Evolutionary conservation across 2,888 invertebrate genomes (phyloP), one percentile per base, ranked within the genome.

Genomic region (Coleophora flavipennella): DNA sequence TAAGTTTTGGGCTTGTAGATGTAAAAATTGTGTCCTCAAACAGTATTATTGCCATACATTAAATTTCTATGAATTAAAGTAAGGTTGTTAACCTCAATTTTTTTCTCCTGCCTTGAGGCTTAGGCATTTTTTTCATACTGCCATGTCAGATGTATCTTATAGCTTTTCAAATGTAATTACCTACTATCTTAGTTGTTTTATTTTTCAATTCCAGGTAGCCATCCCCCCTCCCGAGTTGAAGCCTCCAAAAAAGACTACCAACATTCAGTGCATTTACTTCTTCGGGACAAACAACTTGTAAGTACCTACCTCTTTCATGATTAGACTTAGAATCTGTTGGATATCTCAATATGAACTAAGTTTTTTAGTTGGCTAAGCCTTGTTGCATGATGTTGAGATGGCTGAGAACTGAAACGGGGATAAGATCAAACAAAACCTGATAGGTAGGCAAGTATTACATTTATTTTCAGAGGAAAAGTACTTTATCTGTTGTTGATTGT

Each of bases 241-340:
- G 65, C 91, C 91, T 13, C 87, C 90, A 13, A 91, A 90, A 59
- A 94, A 93, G 68, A 91, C 92, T 51, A 87, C 60, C 31, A 89
- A 90, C 44, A 69, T 89, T 36, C 92, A 92, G 63, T 96, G 95
- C 81, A 93, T 97, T 50, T 96, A 91, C 80, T 97, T 97, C 86
- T 97, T 95, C 78, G 97, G 97, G 41, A 91, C 94, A n/a, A 92
- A 95, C 59, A 96, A 97, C 73, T 96, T 94, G 96, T 96, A 87
- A 95, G 96, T 92, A 63, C 45, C 10, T 14, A 32, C 27, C 36
- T 8, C 27, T 32, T 11, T 25, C n/a, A 6, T 20, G 20, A 20
- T 20, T 6, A 20, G 6, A 4, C 6, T 20, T 4, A 20, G 20
- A 20, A 20, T 6, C 20, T 20, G 20, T 6, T n/a, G n/a, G n/a